Evolutionary conservation across 2,888 invertebrate species (phyloP), one percentile per base, ranked within the genome.

Genomic region (Trissoscelio sp.): DNA sequence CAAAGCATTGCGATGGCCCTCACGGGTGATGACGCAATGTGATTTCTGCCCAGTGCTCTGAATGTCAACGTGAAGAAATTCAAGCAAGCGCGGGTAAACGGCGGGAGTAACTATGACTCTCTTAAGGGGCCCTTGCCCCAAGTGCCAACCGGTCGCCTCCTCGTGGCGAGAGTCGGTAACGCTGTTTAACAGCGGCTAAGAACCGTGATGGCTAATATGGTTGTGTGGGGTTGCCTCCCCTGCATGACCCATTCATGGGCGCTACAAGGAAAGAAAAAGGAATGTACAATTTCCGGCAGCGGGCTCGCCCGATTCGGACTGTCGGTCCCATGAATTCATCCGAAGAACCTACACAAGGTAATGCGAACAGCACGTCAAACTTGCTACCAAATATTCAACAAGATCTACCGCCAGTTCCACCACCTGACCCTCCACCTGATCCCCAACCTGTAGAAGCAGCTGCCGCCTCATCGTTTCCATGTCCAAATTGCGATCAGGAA

Each of bases 11-110:
- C 93, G 94, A 94, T 94, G 93, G 93, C 93, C 93, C 92, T 92
- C 91, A 91, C 92, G 92, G 92, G 92, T 93, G 92, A 92, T 93
- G 93, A 93, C 93, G 92, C 92, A 93, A 93, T 93, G 93, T 94
- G 94, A 94, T 94, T 94, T 94, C 94, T 94, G 93, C 94, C 93
- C 93, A 94, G 93, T 94, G 93, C 93, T 93, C 92, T 93, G 89
- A 91, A 91, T 94, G 94, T 94, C 93, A 94, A 94, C 92, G 93
- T 94, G 93, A 93, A 93, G 93, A 94, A 93, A 93, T 93, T 93
- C 92, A 93, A 93, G 89, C 90, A 93, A 93, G 93, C 93, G 93
- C 93, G 91, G 92, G 93, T 93, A 93, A 94, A 93, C 93, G 92
- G 93, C 92, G 92, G 93, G 92, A 91, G 92, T 92, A 92, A 92